Evolutionary conservation across 1,140 invertebrate species (phyloP), one percentile per base, ranked within the genome.

Genomic region (Onthophagus taurus): DNA sequence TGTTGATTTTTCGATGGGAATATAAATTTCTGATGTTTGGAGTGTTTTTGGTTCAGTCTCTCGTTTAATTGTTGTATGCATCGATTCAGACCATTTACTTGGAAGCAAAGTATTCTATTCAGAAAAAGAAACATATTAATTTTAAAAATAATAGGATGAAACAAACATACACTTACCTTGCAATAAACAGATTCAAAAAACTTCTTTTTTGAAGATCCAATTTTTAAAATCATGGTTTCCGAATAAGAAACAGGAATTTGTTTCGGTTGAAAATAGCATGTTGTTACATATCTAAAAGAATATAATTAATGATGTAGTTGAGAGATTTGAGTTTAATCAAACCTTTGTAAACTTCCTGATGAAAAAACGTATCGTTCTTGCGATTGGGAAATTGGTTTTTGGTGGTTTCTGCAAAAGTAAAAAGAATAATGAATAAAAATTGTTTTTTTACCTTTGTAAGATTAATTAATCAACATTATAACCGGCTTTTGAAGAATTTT

Each of bases 181-280:
- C 33, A 52, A 21, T 39, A 41, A 6, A 52, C 33, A 26, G 44
- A 12, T 34, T 51, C 50, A 13, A 41, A 33, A 23, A 42, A 51
- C 16, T 18, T 48, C 19, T 35, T 47, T 31, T 38, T 41, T 5
- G 36, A 41, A 7, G 46, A 48, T 3, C 37, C 36, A n/a, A 48
- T 33, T 31, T 49, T 38, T 4, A 52, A 16, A 26, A 42, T 23
- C 24, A 52, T 39, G 1, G 50, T 45, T 29, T 37, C 41, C 1
- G 44, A 47, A 36, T 45, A 52, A 17, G 20, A 33, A 33, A 49
- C 43, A 7, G 50, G 50, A n/a, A 49, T 18, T 9, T 31, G 37
- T 31, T 35, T 33, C 6, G 46, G 37, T 20, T 20, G 17, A 39
- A 39, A 39, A 24, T 39, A 39, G 14, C 37, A 39, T n/a, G 37